phyloP scores from a whole-genome alignment of 2,113 vertebrate genomes.

The Cheilinus undulatus region DNA sequence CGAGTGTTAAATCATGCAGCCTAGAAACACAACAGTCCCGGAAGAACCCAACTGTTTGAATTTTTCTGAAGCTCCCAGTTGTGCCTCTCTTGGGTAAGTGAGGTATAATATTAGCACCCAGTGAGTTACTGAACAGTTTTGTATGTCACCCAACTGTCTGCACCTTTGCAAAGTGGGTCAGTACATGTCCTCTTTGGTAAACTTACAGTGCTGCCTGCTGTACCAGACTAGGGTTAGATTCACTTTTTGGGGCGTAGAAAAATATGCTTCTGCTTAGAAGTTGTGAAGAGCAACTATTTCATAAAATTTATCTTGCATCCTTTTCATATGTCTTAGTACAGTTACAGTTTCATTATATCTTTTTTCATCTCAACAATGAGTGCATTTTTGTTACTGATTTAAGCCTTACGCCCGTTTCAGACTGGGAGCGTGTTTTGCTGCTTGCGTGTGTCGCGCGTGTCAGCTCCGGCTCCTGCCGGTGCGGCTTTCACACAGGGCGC shows the following conservation, averaged over 20 bases:
- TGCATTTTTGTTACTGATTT: too few relatives aligned
- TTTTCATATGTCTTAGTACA: too few relatives aligned
- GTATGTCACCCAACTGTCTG: slow-evolving; percentile 28
- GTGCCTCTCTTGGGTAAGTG: slow-evolving; percentile 12
- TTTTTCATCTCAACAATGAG: too few relatives aligned
- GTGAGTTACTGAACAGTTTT: slow-evolving; percentile 13
- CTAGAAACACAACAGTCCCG: background rate
- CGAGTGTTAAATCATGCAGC: slow-evolving; percentile 23
- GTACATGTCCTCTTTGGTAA: background rate
- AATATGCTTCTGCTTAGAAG: background rate
- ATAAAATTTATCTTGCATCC: too few relatives aligned
- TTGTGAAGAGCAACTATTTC: background rate
- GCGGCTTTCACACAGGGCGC: too few relatives aligned
- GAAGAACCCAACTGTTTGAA: background rate
- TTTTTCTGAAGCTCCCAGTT: slow-evolving; percentile 18
- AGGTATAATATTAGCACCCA: slow-evolving; percentile 36
- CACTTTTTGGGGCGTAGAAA: background rate
- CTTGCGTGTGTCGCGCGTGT: too few relatives aligned
- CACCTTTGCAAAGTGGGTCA: slow-evolving; percentile 34
- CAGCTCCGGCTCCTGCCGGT: too few relatives aligned
- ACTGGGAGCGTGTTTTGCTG: too few relatives aligned
- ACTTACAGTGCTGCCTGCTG: background rate
- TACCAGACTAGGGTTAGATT: background rate
- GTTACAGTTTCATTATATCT: too few relatives aligned
- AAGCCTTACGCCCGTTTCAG: too few relatives aligned